Evolutionary conservation across 2,888 invertebrate species (phyloP).

Genomic region (Acrobasis suavella): DNA sequence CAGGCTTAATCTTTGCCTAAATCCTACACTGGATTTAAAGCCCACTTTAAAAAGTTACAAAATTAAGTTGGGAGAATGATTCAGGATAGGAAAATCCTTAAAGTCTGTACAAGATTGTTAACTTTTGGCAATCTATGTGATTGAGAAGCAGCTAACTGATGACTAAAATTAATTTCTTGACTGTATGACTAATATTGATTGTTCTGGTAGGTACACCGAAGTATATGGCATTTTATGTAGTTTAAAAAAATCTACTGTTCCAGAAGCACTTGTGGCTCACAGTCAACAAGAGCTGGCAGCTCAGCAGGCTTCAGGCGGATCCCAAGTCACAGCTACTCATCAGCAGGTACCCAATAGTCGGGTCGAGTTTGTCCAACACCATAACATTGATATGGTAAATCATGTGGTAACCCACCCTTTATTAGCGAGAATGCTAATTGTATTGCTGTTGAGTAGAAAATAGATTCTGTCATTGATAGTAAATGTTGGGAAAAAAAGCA

Average conservation of each 20-base stretch:
- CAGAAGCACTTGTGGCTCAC: conserved; percentile 75
- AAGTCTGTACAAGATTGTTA: no score
- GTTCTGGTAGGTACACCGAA: no score
- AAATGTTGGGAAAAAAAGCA: conserved; percentile 1
- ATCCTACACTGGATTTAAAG: no score
- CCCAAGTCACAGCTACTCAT: conserved; percentile 71
- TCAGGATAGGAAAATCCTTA: no score
- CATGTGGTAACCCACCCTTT: conserved; percentile 67
- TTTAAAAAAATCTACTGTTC: conserved; percentile 31
- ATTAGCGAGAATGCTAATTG: conserved; percentile 68
- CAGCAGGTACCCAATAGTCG: conserved; percentile 81
- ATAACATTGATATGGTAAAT: conserved; percentile 82
- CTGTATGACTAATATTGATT: no score
- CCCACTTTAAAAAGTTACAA: no score
- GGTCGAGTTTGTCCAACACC: conserved; percentile 81
- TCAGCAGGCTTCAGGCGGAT: conserved; percentile 50
- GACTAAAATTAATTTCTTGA: no score
- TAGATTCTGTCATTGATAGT: conserved; percentile 28
- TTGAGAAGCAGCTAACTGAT: no score
- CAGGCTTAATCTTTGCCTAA: no score
- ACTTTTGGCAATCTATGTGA: no score
- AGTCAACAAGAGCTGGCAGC: conserved; percentile 71
- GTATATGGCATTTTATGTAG: background rate
- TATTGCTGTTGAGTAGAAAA: conserved; percentile 56
- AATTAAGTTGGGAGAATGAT: no score